A percentile compares a stretch with the other conserved stretches of the same genome.
phyloP scores from a whole-genome alignment of 2,888 invertebrate genomes.

The Meteorus colon region DNA sequence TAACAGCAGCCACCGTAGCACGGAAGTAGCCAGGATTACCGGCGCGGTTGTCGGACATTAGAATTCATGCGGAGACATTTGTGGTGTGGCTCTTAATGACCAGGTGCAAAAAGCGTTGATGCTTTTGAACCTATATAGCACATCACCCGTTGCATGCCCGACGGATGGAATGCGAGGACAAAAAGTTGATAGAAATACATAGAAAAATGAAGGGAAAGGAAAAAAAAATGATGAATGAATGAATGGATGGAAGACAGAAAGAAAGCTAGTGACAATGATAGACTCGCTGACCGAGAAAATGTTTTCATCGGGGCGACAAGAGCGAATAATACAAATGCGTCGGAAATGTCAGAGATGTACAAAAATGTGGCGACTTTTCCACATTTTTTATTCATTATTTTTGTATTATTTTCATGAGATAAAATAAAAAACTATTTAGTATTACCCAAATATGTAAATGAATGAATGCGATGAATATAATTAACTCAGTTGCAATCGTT shows the following conservation, averaged over 20 bases:
- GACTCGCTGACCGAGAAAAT: slow-evolving; percentile 38
- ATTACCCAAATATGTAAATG: background rate
- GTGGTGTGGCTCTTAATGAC: slow-evolving; percentile 71
- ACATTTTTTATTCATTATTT: background rate
- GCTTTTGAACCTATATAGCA: background rate
- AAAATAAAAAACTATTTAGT: background rate
- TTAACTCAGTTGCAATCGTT: no score
- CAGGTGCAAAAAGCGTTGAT: slow-evolving; percentile 65
- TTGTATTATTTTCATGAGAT: background rate
- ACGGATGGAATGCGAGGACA: slow-evolving; percentile 16
- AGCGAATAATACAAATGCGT: slow-evolving; percentile 28
- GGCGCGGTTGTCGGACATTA: slow-evolving; percentile 64
- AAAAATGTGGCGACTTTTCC: slow-evolving; percentile 16
- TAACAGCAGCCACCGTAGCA: slow-evolving; percentile 40
- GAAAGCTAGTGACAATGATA: background rate
- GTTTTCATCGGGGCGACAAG: slow-evolving; percentile 30
- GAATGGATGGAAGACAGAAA: background rate
- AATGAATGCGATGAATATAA: no score
- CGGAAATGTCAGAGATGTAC: slow-evolving; percentile 29
- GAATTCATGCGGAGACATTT: slow-evolving; percentile 73
- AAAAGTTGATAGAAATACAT: slow-evolving; percentile 29
- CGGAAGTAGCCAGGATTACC: slow-evolving; percentile 66
- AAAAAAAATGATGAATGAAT: slow-evolving; percentile 39
- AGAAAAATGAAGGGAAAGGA: slow-evolving; percentile 31
- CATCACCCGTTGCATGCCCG: slow-evolving; percentile 53